These are phyloP conservation scores for Odontothrips loti DNA, from an alignment of 2,888 invertebrate genomes.

Conservation along the genomic window DNA sequence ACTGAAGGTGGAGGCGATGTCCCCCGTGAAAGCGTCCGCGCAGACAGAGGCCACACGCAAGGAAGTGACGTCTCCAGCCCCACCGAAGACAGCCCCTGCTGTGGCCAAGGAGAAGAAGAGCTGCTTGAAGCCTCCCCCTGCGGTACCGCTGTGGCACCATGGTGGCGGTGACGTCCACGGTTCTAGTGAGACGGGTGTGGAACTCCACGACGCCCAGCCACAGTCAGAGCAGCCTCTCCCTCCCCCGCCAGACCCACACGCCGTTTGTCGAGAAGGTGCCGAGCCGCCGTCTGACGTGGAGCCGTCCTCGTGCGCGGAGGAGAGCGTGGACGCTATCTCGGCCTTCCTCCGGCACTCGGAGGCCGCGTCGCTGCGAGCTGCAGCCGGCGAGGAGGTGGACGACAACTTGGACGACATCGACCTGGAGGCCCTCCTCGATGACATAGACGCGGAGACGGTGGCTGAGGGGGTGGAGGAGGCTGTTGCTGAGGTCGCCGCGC, in stretches of 20 bases:
- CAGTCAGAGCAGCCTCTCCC: background rate
- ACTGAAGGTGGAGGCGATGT: too few species aligned
- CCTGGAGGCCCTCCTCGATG: background rate
- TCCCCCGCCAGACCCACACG: too few species aligned
- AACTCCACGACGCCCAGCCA: too few species aligned
- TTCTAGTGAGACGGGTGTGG: too few species aligned
- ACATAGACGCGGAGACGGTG: background rate
- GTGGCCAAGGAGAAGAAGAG: background rate
- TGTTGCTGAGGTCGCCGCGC: background rate
- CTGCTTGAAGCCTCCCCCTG: background rate
- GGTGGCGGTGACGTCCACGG: too few species aligned
- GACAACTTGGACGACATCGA: background rate
- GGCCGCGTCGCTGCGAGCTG: too few species aligned
- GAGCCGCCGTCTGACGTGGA: background rate
- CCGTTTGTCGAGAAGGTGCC: too few species aligned
- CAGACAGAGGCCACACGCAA: too few species aligned
- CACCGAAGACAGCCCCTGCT: too few species aligned
- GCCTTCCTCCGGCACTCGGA: background rate
- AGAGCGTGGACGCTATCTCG: background rate
- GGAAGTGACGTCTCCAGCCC: too few species aligned
- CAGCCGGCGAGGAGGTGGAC: background rate
- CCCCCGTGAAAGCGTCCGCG: too few species aligned
- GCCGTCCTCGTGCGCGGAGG: background rate
- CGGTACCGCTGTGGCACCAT: too few species aligned
- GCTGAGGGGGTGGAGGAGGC: background rate